Evolutionary conservation across 1,140 invertebrate genomes (phyloP), one percentile per base, ranked within the genome.

Genomic region (Drosophila nigromelanica): DNA sequence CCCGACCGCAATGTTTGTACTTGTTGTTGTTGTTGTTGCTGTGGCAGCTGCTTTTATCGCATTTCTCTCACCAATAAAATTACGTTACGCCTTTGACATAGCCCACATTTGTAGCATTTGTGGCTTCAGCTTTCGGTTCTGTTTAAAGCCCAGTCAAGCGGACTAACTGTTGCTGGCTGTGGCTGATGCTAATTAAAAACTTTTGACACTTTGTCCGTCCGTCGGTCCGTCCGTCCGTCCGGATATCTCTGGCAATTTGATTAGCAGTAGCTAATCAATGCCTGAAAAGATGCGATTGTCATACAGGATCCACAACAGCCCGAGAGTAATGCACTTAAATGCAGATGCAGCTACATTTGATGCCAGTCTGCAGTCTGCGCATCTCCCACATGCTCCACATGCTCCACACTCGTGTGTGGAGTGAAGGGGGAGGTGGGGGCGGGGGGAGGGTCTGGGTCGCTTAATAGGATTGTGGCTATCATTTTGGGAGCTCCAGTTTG

Each of bases 381-480:
- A 50, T 50, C 24, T 43, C 2, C 21, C 30, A 50, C n/a, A 14
- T 30, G n/a, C 27, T 10, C 33, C 3, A 33, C 14, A n/a, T n/a
- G n/a, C n/a, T n/a, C n/a, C n/a, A n/a, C n/a, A n/a, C n/a, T n/a
- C n/a, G n/a, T n/a, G n/a, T n/a, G n/a, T n/a, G n/a, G n/a, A n/a
- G n/a, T n/a, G n/a, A n/a, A n/a, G n/a, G n/a, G n/a, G n/a, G n/a
- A 18, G 18, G 18, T 18, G 18, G 18, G 1, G 63, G 37, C 11
- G 5, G n/a, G 2, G 40, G 50, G 37, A 10, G 11, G 33, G 33
- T 3, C 2, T 7, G 33, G 11, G 50, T 27, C n/a, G 37, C 51
- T 61, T 78, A 79, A 79, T 79, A 74, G 76, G 76, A 79, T 79
- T 79, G 76, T n/a, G 76, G 76, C 47, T 51, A 63, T 69, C 54